phyloP scores from a whole-genome alignment of 2,888 invertebrate genomes.

The Microdon myrmicae region DNA sequence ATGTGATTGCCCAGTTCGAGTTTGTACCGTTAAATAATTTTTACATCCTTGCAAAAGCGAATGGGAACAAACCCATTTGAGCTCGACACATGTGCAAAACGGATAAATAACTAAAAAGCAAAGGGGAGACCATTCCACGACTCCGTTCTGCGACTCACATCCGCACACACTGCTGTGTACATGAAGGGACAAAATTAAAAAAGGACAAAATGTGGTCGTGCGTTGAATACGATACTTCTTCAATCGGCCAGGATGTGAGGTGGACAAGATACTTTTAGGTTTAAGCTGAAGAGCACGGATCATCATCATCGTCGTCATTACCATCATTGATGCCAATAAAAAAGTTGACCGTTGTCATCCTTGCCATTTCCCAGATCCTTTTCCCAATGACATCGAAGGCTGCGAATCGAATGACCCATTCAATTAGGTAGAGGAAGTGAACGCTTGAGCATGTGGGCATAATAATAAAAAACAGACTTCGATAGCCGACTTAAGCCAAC shows the following conservation, averaged over 20 bases:
- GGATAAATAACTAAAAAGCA: constrained; percentile 50
- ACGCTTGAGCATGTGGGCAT: constrained; percentile 10
- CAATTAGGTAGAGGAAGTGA: constrained; percentile 61
- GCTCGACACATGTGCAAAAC: constrained; percentile 50
- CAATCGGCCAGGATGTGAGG: constrained; percentile 1
- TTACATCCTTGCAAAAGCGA: constrained; percentile 32
- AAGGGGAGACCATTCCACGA: constrained; percentile 16
- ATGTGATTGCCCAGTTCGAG: constrained; percentile 10
- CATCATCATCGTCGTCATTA: constrained; percentile 41
- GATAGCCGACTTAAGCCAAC: constrained; percentile 45
- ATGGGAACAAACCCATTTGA: constrained; percentile 48
- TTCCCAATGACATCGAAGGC: constrained; percentile 41
- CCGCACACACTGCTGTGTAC: constrained; percentile 5
- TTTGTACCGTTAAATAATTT: constrained; percentile 45
- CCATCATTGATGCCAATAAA: constrained; percentile 52
- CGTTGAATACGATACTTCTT: constrained; percentile 48
- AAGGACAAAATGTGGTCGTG: constrained; percentile 52
- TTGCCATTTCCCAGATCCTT: constrained; percentile 49
- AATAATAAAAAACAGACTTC: constrained; percentile 35
- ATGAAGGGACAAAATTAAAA: constrained; percentile 37
- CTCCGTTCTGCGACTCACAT: no score
- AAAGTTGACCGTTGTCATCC: constrained; percentile 52
- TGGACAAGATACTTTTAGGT: constrained; percentile 31
- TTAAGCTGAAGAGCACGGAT: constrained; percentile 36
- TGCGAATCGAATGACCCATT: constrained; percentile 64